Evolutionary conservation across 1,140 invertebrate genomes (phyloP).

Genomic region (Physella acuta): DNA sequence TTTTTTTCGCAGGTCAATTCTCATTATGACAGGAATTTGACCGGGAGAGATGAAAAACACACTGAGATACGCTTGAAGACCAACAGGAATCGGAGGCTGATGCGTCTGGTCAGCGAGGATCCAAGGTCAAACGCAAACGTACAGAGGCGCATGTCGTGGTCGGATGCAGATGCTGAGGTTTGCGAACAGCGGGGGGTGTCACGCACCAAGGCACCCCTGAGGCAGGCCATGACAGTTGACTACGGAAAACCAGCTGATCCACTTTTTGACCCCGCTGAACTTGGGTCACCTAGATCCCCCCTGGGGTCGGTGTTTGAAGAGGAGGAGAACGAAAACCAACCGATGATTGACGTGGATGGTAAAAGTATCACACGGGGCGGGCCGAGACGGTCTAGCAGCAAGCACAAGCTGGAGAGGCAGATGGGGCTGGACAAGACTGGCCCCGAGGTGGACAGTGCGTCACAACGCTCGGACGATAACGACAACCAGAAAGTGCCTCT

Average conservation of each 20-base stretch:
- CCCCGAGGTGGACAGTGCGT: not conserved
- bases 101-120: slow-evolving; percentile 12
- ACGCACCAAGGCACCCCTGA: slow-evolving; percentile 6
- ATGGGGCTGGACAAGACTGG: slow-evolving; percentile 11
- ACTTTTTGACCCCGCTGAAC: not conserved
- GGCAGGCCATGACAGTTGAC: slow-evolving; percentile 17
- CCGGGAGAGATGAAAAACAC: not conserved
- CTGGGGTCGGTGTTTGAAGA: slow-evolving; percentile 10
- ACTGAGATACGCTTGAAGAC: slow-evolving; percentile 21
- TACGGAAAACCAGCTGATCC: not conserved
- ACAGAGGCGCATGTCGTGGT: slow-evolving; percentile 7
- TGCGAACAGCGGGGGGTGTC: not conserved
- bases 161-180: not conserved
- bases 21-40: slow-evolving; percentile 23
- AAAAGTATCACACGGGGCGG: not conserved
- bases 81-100: not conserved
- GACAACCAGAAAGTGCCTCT: not conserved
- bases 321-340: not conserved
- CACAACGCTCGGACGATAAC: not conserved
- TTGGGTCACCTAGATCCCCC: not conserved
- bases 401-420: slow-evolving; percentile 17
- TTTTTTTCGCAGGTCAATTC: not conserved
- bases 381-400: not conserved
- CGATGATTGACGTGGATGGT: slow-evolving; percentile 6
- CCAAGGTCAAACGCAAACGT: not conserved